Base-by-base conservation (phyloP, 2,888 invertebrate species). In the Heteropelma amictum region DNA sequence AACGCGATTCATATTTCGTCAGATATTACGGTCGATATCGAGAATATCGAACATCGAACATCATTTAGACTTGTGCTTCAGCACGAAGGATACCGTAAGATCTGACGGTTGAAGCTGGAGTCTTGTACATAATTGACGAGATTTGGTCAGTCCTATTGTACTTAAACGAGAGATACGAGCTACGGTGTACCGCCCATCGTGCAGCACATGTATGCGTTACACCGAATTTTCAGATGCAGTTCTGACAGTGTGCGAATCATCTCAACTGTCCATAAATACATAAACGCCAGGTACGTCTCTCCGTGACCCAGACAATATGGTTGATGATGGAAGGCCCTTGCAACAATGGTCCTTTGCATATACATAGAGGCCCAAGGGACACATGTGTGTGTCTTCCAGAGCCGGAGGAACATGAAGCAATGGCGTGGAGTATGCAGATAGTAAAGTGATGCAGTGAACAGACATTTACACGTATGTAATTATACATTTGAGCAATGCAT, bases 121-220 rank as follows among this genome's bases (percentile, higher is more conserved):
- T 35, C 58, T 45, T 65, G n/a, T n/a, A 30, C 72, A 72, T 65
- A 60, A 72, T 60, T 17, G 42, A 65, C 26, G 65, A 60, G 60
- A 42, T 51, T 61, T 49, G 51, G 56, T 40, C 56, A 38, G 8
- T 8, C 33, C 47, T n/a, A n/a, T n/a, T n/a, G n/a, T n/a, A n/a
- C n/a, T n/a, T n/a, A n/a, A n/a, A n/a, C n/a, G n/a, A n/a, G n/a
- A n/a, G n/a, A n/a, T n/a, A n/a, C n/a, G n/a, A n/a, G n/a, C n/a
- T n/a, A n/a, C n/a, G n/a, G n/a, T n/a, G n/a, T n/a, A n/a, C n/a
- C n/a, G n/a, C n/a, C n/a, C n/a, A n/a, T n/a, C n/a, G n/a, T n/a
- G n/a, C n/a, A n/a, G n/a, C n/a, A 26, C 17, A 33, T 17, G n/a
- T 40, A 14, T 19, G 10, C 1, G 7, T 1, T 8, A 26, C 8